phyloP scores from a whole-genome alignment of 2,888 invertebrate genomes.

The Eristalis arbustorum region DNA sequence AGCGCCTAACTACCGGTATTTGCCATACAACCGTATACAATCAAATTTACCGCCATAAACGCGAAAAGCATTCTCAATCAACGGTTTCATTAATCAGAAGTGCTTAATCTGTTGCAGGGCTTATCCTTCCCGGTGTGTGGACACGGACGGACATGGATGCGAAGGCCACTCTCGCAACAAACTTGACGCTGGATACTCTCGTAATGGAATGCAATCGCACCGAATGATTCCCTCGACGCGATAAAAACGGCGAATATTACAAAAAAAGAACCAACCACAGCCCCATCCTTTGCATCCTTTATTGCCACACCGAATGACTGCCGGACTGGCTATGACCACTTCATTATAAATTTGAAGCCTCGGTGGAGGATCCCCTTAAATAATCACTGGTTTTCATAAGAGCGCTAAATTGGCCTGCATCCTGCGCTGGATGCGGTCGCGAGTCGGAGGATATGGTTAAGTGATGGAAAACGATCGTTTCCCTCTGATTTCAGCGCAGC shows the following conservation, averaged over 20 bases:
- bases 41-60: slow-evolving; percentile 61
- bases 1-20: slow-evolving; percentile 66
- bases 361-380: slow-evolving; percentile 49
- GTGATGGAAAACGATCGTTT: slow-evolving; percentile 49
- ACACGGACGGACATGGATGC: neutral
- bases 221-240: slow-evolving; percentile 38
- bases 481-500: slow-evolving; percentile 59
- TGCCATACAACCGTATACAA: slow-evolving; percentile 39
- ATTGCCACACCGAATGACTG: slow-evolving; percentile 28
- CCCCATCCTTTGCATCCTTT: slow-evolving; percentile 54
- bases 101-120: slow-evolving; percentile 64
- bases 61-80: slow-evolving; percentile 53
- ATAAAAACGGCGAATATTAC: slow-evolving; percentile 54
- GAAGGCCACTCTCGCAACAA: neutral
- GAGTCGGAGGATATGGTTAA: slow-evolving; percentile 45
- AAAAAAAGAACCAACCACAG: slow-evolving; percentile 11
- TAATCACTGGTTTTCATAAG: slow-evolving; percentile 62
- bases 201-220: slow-evolving; percentile 29
- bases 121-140: slow-evolving; percentile 49
- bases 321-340: slow-evolving; percentile 64
- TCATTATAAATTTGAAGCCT: slow-evolving; percentile 63
- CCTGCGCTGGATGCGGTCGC: slow-evolving; percentile 19
- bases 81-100: slow-evolving; percentile 66
- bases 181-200: slow-evolving; percentile 15
- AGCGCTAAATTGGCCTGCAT: slow-evolving; percentile 53